phyloP scores from a whole-genome alignment of 2,113 vertebrate species.

The Antidorcas marsupialis region DNA sequence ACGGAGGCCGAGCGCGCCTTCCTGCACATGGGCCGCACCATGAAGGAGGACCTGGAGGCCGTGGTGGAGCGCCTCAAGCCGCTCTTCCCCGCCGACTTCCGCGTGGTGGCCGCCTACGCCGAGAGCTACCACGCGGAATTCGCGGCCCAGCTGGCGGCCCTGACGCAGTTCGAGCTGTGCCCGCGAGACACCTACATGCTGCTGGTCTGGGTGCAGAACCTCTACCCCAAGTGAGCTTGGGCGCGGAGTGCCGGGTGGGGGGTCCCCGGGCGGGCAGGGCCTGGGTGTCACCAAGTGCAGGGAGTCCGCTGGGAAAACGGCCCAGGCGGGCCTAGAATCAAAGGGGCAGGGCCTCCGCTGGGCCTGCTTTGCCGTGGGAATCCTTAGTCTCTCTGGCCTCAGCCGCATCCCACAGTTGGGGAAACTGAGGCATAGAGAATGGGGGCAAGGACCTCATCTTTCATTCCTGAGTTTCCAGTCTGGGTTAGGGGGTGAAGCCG shows the following conservation, averaged over 20 bases:
- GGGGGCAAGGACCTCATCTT: not conserved
- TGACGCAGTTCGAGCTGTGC: conserved; percentile 75
- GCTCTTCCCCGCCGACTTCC: conserved; percentile 84
- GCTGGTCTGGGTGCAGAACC: conserved; percentile 85
- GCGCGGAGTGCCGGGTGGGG: accelerated
- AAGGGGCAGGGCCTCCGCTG: not conserved
- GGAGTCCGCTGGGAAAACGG: not conserved
- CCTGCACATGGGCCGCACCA: conserved; percentile 82
- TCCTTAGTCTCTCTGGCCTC: not conserved
- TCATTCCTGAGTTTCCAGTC: not conserved
- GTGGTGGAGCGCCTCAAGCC: conserved; percentile 79
- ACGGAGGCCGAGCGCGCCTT: conserved; percentile 81
- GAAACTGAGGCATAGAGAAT: not conserved
- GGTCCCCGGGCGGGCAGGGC: not conserved
- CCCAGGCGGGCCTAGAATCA: too few species aligned
- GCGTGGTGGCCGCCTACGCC: conserved; percentile 84
- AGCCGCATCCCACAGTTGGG: not conserved
- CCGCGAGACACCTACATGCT: conserved; percentile 84
- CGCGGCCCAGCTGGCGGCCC: conserved; percentile 72
- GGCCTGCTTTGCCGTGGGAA: not conserved
- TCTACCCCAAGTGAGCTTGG: conserved; percentile 85
- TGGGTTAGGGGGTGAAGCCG: not conserved
- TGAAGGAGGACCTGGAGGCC: conserved; percentile 86
- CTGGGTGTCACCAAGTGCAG: too few species aligned
- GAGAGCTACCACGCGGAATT: conserved; percentile 85